phyloP scores from a whole-genome alignment of 2,113 vertebrate genomes.

The Stegastes partitus region DNA sequence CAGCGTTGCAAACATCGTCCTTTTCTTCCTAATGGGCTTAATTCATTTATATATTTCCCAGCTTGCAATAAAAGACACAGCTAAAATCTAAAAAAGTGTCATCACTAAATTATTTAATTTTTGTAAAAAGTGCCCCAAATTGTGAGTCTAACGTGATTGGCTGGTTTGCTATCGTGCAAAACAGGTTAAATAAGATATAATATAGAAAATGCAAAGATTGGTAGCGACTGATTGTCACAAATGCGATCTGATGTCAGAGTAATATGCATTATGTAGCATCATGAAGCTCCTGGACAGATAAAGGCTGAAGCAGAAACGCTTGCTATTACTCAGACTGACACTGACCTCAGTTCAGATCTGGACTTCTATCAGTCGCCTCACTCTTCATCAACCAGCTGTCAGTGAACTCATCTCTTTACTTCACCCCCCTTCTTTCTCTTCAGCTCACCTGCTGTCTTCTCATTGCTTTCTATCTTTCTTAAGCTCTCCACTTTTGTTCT shows the following conservation, averaged over 20 bases:
- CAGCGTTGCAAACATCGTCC: background rate
- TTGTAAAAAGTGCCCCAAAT: too few species aligned
- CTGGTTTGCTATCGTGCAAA: too few species aligned
- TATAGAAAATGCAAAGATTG: too few species aligned
- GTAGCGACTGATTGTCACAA: too few species aligned
- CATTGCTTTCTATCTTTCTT: background rate
- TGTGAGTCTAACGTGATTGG: too few species aligned
- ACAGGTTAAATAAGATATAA: too few species aligned
- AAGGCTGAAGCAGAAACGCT: too few species aligned
- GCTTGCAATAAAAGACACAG: background rate
- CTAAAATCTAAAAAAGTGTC: too few species aligned
- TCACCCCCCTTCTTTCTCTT: background rate
- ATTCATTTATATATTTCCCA: background rate
- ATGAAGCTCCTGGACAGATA: too few species aligned
- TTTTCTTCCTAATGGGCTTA: background rate
- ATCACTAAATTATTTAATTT: too few species aligned
- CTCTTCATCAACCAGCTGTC: too few species aligned
- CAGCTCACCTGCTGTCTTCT: background rate
- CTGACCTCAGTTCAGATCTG: constrained; percentile 12
- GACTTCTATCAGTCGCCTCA: background rate
- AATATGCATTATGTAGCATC: background rate
- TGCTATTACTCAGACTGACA: background rate
- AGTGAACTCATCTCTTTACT: constrained; percentile 25
- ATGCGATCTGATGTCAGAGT: too few species aligned
- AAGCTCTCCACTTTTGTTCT: constrained; percentile 15